Conservation (phyloP, 2,797 vertebrate species). For the Zalophus californianus region DNA sequence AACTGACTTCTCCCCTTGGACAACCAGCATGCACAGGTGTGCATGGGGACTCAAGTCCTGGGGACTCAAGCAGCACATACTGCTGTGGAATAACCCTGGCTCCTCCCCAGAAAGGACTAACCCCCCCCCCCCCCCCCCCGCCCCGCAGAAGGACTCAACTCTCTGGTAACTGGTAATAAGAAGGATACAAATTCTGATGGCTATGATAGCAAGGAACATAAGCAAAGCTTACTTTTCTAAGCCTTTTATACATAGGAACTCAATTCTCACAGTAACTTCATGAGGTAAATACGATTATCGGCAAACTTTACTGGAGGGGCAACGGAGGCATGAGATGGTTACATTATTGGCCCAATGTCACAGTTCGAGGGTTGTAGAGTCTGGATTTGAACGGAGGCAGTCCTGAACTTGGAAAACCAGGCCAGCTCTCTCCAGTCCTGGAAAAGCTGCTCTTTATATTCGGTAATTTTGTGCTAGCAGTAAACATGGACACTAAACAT, state of each 20-base stretch:
- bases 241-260: background rate
- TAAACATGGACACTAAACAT: background rate
- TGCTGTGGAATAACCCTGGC: background rate
- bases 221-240: background rate
- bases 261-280: background rate
- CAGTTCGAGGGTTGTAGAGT: background rate
- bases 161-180: background rate
- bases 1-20: background rate
- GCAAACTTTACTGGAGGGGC: background rate
- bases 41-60: no score
- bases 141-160: background rate
- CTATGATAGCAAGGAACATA: background rate
- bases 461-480: background rate
- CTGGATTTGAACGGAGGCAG: background rate
- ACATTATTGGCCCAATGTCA: background rate
- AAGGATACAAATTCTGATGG: background rate
- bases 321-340: background rate
- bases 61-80: background rate
- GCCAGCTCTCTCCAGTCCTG: background rate
- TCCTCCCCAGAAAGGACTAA: background rate
- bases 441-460: background rate
- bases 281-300: background rate
- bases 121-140: background rate
- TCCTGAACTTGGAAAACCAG: background rate
- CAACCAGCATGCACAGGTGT: background rate